Conservation (phyloP, 2,888 invertebrate species). For the Caenorhabditis plicata region DNA sequence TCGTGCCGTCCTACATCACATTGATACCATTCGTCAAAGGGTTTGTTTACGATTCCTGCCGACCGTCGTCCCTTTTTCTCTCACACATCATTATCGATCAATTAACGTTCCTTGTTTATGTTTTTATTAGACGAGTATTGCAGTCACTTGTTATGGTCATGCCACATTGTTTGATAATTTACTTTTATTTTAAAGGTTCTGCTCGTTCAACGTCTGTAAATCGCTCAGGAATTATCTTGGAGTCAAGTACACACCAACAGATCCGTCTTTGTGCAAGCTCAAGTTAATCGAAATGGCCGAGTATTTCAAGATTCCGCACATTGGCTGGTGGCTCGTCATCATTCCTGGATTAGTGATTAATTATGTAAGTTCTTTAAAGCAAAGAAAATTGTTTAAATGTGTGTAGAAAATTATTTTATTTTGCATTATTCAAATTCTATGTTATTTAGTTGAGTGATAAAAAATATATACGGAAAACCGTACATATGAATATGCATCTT, state of each 20-base stretch:
- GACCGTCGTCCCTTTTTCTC: not conserved
- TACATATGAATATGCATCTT: too few relatives aligned
- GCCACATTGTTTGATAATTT: not conserved
- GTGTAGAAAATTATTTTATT: not conserved
- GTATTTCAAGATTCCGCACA: slow-evolving; percentile 37
- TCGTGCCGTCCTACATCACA: slow-evolving; percentile 57
- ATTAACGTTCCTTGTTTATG: not conserved
- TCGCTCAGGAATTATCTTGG: slow-evolving; percentile 56
- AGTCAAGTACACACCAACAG: slow-evolving; percentile 38
- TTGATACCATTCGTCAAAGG: slow-evolving; percentile 48
- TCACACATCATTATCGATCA: slow-evolving; percentile 4
- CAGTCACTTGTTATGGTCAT: too few relatives aligned
- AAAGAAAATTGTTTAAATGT: not conserved
- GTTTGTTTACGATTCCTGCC: slow-evolving; percentile 22
- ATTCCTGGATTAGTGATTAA: slow-evolving; percentile 50
- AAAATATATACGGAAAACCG: too few relatives aligned
- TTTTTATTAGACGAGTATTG: too few relatives aligned
- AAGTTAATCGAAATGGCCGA: slow-evolving; percentile 35
- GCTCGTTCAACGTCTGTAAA: slow-evolving; percentile 39
- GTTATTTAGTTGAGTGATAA: too few relatives aligned
- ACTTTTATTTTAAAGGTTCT: slow-evolving; percentile 20
- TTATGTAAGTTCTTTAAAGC: slow-evolving; percentile 44
- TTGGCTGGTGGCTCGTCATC: slow-evolving; percentile 54
- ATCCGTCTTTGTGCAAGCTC: slow-evolving; percentile 19
- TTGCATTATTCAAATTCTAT: not conserved